phyloP scores from a whole-genome alignment of 2,888 invertebrate species.

The Dendrolimus pini region DNA sequence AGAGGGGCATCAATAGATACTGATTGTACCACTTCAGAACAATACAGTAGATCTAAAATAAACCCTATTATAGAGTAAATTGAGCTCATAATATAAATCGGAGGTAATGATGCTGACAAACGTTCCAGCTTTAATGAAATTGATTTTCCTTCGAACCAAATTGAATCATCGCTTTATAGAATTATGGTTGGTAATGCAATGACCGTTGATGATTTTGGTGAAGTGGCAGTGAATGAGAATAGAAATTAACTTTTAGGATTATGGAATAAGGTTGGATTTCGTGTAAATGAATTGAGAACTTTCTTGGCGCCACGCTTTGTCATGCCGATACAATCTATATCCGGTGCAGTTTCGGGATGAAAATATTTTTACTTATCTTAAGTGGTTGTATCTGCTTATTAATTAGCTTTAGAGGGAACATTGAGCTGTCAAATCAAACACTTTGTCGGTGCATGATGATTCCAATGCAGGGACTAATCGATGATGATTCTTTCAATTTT shows the following conservation, averaged over 20 bases:
- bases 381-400: constrained; percentile 77
- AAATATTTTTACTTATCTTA: constrained; percentile 76
- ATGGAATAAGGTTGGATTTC: constrained; percentile 22
- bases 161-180: constrained; percentile 20
- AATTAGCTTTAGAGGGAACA: constrained; percentile 67
- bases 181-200: constrained; percentile 24
- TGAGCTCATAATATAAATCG: constrained; percentile 16
- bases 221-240: constrained; percentile 12
- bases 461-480: constrained; percentile 43
- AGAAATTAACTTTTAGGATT: constrained; percentile 13
- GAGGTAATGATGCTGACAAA: constrained; percentile 44
- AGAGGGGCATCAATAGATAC: constrained; percentile 57
- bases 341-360: constrained; percentile 75
- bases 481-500: constrained; percentile 59
- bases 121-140: constrained; percentile 40
- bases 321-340: constrained; percentile 73
- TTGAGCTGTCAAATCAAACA: constrained; percentile 70
- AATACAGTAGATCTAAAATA: constrained; percentile 16
- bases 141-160: constrained; percentile 16
- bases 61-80: constrained; percentile 13
- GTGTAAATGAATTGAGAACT: constrained; percentile 15
- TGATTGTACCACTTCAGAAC: constrained; percentile 54
- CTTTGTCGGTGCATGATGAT: constrained; percentile 57
- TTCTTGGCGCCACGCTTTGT: constrained; percentile 72
- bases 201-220: constrained; percentile 15